Conservation (phyloP, 2,888 invertebrate genomes). For the Antitype chi region DNA sequence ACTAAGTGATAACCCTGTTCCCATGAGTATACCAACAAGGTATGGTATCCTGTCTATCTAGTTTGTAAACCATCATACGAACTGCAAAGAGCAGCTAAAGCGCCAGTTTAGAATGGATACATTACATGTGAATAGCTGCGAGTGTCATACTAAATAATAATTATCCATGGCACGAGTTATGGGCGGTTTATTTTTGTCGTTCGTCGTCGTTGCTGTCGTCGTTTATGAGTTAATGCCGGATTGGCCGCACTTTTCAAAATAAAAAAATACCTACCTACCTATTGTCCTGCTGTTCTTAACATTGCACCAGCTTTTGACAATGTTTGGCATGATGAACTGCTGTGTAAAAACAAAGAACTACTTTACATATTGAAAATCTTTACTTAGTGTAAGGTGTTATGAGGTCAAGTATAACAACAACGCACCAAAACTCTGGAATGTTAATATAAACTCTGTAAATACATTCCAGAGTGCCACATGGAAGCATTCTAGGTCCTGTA, state of each 20-base stretch:
- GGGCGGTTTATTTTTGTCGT: not conserved
- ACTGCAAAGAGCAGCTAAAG: not conserved
- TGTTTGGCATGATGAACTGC: not conserved
- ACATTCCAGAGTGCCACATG: conserved; percentile 2
- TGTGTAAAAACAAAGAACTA: not conserved
- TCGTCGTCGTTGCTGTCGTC: not conserved
- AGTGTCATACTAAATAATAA: not conserved
- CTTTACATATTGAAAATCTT: not conserved
- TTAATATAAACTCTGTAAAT: not conserved
- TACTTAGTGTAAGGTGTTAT: not conserved
- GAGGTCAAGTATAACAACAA: not conserved
- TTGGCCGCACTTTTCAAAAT: not conserved
- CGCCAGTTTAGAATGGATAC: not conserved
- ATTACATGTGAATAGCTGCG: not conserved
- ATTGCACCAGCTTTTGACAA: not conserved
- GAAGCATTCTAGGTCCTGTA: not conserved
- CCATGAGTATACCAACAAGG: not conserved
- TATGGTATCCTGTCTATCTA: not conserved
- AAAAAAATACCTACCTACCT: not conserved
- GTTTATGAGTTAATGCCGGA: not conserved
- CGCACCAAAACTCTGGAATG: not conserved
- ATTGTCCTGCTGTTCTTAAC: not conserved
- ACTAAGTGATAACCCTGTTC: not conserved
- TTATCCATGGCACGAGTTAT: not conserved
- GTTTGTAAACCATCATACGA: not conserved